Base-by-base conservation (phyloP, 2,797 vertebrate genomes). In the Coendou prehensilis region DNA sequence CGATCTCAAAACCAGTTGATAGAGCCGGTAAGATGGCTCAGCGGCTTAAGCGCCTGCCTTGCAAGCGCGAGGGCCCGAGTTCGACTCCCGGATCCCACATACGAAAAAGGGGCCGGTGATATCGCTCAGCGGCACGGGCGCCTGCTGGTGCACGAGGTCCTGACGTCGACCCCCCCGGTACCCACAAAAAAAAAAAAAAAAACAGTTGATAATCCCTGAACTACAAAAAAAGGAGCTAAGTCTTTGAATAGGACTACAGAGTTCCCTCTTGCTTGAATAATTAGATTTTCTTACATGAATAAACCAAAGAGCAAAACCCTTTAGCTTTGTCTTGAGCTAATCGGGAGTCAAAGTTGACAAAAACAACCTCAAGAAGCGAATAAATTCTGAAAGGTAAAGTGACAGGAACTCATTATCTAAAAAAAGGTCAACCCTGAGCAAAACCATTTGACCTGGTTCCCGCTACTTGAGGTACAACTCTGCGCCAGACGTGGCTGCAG, bases 221-320 rank as follows among this genome's bases (percentile, higher is more conserved):
- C 75, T 23, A 47, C 69, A 86, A 57, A 89, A 91, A 73, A 79
- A 41, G 15, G 3, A 87, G 89, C 52, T 28, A 50, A 84, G 28
- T 93, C 80, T 87, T 11, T 63, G 22, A 87, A 47, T 52, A 37
- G 15, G 2, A 67, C 71, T 93, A 11, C 9, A 67, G 18, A 61
- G 54, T 54, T 85, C 76, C 20, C 41, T 56, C 45, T 80, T 57
- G n/a, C 33, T 86, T 67, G 30, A 87, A 89, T 75, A 88, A 82
- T 92, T 28, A 61, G 30, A 61, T 85, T 64, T 88, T 88, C n/a
- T 56, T 75, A 79, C 56, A 71, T 30, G 52, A 94, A 57, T 63
- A 88, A 91, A 89, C 61, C 64, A 73, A 83, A 45, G 2, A 88
- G 75, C 17, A 41, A 37, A 30, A 15, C n/a, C 56, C 52, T 14